Evolutionary conservation across 2,797 vertebrate species (phyloP), one percentile per base, ranked within the genome.

Genomic region (Phrynocephalus forsythii): DNA sequence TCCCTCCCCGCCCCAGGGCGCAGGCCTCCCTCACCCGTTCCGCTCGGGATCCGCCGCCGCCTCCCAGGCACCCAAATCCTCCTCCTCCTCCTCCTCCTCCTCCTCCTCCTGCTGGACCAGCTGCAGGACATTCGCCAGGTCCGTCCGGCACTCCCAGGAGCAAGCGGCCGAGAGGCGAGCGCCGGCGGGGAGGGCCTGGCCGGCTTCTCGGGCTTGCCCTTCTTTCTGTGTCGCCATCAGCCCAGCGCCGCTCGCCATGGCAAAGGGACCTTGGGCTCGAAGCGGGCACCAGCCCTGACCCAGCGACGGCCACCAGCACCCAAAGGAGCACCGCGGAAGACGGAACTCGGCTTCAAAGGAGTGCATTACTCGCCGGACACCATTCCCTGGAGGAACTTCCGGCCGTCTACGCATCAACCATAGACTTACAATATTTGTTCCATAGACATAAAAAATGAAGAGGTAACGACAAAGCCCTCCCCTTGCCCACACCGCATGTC

Each of bases 71-170:
- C 48, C 68, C 18, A 77, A 13, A 3, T 75, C 75, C 6, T 50
- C 38, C 6, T 79, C 90, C 76, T 33, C 38, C 6, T 79, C 90
- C 76, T 33, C 33, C 33, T 75, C 75, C 6, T 50, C 38, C 6
- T 76, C 90, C 76, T 67, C 75, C 6, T 50, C 38, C 6, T 79
- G 89, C 76, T 60, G 52, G 71, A 68, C 82, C 84, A 93, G 15
- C 26, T 84, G 86, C n/a, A 94, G 66, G 3, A 60, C 84, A 18
- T 84, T 82, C 20, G 77, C 71, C 88, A 92, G 79, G 13, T 89
- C 91, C 52, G 24, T 38, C 8, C 68, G 85, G 24, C 91, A 93
- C 28, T 28, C 5, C 94, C 93, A 94, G 2, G 92, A 94, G 82
- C 93, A 93, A 22, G 24, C 56, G 60, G 38, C 90, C 11, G 56